Conservation (phyloP, 2,113 vertebrate genomes). For the Zosterops lateralis region DNA sequence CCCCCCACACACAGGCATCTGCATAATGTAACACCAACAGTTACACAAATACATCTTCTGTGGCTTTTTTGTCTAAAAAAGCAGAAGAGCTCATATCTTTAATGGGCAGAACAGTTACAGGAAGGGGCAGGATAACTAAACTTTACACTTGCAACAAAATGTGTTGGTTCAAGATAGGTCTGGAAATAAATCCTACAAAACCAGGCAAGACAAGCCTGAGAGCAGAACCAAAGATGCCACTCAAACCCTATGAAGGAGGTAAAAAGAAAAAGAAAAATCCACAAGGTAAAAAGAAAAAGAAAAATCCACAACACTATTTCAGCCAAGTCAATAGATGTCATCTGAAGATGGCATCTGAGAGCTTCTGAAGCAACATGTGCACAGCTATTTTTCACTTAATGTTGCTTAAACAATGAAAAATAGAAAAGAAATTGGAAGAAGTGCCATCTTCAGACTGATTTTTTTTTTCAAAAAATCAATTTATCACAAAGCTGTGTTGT, state of each 20-base stretch:
- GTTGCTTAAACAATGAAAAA: not conserved
- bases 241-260: fast-evolving
- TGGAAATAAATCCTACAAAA: not conserved
- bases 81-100: not conserved
- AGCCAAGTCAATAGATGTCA: not conserved
- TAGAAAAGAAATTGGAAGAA: fast-evolving
- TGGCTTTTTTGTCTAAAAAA: not conserved
- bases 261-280: not conserved
- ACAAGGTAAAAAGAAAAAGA: not conserved
- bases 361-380: not conserved
- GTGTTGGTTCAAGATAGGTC: not conserved
- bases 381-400: not conserved
- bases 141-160: not conserved
- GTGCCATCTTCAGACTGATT: not conserved
- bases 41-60: not conserved
- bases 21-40: not conserved
- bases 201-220: not conserved
- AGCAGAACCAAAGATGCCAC: not conserved
- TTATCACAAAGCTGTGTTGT: not conserved
- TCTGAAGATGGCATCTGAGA: not conserved
- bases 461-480: not conserved
- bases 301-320: not conserved
- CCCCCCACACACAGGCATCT: not conserved
- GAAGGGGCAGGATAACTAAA: not conserved
- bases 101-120: not conserved